Evolutionary conservation across 2,797 vertebrate genomes (phyloP), one percentile per base, ranked within the genome.

Genomic region (Esox lucius): DNA sequence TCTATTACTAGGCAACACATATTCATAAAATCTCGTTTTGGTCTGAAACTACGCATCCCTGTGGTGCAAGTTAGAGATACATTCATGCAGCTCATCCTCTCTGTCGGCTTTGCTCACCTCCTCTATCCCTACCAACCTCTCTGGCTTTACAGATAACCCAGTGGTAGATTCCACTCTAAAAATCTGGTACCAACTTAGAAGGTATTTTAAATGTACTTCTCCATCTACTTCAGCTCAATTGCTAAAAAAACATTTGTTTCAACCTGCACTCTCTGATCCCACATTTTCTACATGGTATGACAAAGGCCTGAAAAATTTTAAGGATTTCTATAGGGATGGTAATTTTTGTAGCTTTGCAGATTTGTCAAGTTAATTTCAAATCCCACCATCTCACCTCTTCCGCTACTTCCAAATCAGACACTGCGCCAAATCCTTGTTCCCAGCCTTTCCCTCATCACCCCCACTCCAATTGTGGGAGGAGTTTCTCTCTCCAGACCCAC

Each of bases 331-430:
- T 62, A 24, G 22, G n/a, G 13, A 22, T 24, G 61, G 61, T 62
- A 62, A 22, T 24, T 62, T 62, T 22, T 61, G 4, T 62, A 62
- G 61, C 22, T 62, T 62, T 62, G 61, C 61, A 62, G 6, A 62
- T 19, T 24, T 62, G 22, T 62, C 22, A 24, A 19, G 61, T 4
- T 61, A 24, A 62, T 62, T 62, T 15, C 61, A 62, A 19, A 61
- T 62, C 61, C 61, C 61, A 15, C 61, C 61, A 19, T 62, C 61
- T 62, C 61, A 62, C 22, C 61, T 62, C 61, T 62, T 62, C n/a
- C n/a, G n/a, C n/a, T n/a, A n/a, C n/a, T n/a, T n/a, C n/a, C n/a
- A n/a, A n/a, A n/a, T n/a, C n/a, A n/a, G n/a, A n/a, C n/a, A n/a
- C n/a, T 53, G 49, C 49, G 49, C 49, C 49, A 53, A 53, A 53